These are phyloP conservation scores for Heteromurus nitidus DNA, from an alignment of 2,888 invertebrate genomes.

Conservation along the genomic window DNA sequence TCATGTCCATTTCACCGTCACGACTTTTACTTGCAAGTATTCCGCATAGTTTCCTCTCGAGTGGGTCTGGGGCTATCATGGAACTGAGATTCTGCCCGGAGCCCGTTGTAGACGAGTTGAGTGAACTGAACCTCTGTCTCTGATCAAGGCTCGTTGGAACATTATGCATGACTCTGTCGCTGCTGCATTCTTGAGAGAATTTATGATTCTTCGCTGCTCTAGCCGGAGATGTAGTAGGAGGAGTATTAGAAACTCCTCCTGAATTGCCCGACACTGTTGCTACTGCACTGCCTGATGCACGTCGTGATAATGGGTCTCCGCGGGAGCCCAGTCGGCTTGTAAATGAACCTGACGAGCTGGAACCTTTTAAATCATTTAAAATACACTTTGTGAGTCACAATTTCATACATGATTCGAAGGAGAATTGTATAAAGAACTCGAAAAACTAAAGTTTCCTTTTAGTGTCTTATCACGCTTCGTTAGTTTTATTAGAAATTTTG, in stretches of 20 bases:
- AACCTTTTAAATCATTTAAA: conserved; percentile 66
- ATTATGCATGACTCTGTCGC: conserved; percentile 9
- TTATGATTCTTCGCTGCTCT: conserved; percentile 4
- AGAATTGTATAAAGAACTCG: background rate
- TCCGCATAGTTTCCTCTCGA: conserved; percentile 33
- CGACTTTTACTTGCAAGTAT: conserved; percentile 33
- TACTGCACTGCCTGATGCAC: conserved; percentile 61
- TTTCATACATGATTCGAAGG: too few species aligned
- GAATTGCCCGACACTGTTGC: background rate
- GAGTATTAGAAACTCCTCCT: conserved; percentile 8
- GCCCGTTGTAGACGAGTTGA: conserved; percentile 26
- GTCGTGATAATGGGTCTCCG: conserved; percentile 61
- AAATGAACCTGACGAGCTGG: conserved; percentile 62
- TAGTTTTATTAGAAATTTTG: conserved; percentile 6
- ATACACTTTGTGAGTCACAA: background rate
- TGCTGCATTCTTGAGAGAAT: conserved; percentile 24
- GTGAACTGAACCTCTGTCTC: conserved; percentile 23
- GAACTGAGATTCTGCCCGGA: conserved; percentile 47
- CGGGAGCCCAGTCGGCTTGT: conserved; percentile 31
- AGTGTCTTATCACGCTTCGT: conserved; percentile 15
- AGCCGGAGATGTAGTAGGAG: conserved; percentile 25
- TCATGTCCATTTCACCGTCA: conserved; percentile 57
- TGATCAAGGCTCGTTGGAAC: conserved; percentile 26
- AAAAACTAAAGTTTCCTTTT: conserved; percentile 1
- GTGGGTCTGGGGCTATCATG: background rate